Conservation (phyloP, 2,888 invertebrate genomes). For the Augiades crinisus region DNA sequence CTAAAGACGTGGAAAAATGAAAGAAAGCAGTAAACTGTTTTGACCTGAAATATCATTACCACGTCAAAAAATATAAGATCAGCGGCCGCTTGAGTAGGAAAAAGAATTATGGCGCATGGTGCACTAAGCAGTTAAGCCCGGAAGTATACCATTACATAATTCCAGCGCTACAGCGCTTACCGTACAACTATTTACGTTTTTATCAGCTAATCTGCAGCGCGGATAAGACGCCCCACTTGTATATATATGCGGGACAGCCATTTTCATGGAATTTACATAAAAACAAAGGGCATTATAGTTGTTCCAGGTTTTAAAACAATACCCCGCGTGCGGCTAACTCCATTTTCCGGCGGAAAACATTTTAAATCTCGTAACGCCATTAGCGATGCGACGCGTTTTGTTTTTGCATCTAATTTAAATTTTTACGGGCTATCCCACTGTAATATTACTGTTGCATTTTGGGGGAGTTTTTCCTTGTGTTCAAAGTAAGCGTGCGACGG, state of each 20-base stretch:
- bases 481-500: no score
- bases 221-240: constrained; percentile 20
- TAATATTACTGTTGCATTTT: constrained; percentile 34
- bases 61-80: background rate
- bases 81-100: background rate
- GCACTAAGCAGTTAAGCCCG: constrained; percentile 3
- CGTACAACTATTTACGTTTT: constrained; percentile 6
- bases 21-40: background rate
- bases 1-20: no score
- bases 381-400: constrained; percentile 60
- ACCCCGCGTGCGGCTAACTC: constrained; percentile 53
- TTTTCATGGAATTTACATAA: constrained; percentile 40
- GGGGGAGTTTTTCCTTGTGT: constrained; percentile 26
- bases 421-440: constrained; percentile 46
- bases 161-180: background rate
- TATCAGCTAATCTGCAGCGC: constrained; percentile 18
- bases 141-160: constrained; percentile 10
- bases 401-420: constrained; percentile 63
- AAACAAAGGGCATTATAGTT: constrained; percentile 42
- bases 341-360: constrained; percentile 54
- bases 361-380: constrained; percentile 50
- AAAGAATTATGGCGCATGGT: background rate
- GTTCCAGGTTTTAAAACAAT: constrained; percentile 47
- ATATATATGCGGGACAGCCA: constrained; percentile 36
- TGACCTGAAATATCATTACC: background rate